A percentile compares a stretch with the other conserved stretches of the same genome.
Evolutionary conservation across 2,888 invertebrate genomes (phyloP).

Genomic region (Gisinianus flammeolus): DNA sequence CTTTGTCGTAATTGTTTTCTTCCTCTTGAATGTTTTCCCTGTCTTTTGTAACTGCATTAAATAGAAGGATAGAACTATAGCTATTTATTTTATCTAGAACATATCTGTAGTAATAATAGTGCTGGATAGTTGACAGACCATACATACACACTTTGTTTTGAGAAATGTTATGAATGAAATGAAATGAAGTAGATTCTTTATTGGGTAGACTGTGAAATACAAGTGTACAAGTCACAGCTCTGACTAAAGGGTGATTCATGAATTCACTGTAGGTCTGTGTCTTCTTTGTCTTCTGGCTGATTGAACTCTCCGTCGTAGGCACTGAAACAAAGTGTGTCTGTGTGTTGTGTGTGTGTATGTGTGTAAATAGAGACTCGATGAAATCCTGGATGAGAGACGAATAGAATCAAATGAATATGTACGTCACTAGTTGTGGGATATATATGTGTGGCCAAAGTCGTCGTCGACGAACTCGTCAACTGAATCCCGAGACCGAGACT

Average conservation of each 20-base stretch:
- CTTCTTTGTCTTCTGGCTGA: too few species aligned
- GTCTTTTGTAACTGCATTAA: too few species aligned
- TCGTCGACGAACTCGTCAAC: slow-evolving; percentile 28
- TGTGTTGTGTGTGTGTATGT: background rate
- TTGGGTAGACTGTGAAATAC: slow-evolving; percentile 4
- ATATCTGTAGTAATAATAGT: too few species aligned
- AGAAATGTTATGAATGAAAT: too few species aligned
- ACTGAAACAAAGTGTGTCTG: slow-evolving; percentile 14
- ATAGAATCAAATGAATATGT: too few species aligned
- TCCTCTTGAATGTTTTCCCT: too few species aligned
- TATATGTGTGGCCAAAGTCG: slow-evolving; percentile 22
- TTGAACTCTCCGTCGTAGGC: slow-evolving; percentile 21
- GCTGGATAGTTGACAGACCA: too few species aligned
- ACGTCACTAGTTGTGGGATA: slow-evolving; percentile 4
- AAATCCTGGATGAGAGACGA: slow-evolving; percentile 24
- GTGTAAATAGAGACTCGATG: slow-evolving; percentile 3
- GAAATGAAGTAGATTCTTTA: slow-evolving; percentile 16
- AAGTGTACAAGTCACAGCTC: slow-evolving; percentile 4
- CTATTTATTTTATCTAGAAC: too few species aligned
- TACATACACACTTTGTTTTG: too few species aligned
- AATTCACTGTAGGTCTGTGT: too few species aligned
- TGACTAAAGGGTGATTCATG: slow-evolving; percentile 24
- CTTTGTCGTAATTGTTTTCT: too few species aligned
- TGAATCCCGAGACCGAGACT: background rate
- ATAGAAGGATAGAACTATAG: too few species aligned